Evolutionary conservation across 2,888 invertebrate genomes (phyloP).

Genomic region (Dynastes tityus): DNA sequence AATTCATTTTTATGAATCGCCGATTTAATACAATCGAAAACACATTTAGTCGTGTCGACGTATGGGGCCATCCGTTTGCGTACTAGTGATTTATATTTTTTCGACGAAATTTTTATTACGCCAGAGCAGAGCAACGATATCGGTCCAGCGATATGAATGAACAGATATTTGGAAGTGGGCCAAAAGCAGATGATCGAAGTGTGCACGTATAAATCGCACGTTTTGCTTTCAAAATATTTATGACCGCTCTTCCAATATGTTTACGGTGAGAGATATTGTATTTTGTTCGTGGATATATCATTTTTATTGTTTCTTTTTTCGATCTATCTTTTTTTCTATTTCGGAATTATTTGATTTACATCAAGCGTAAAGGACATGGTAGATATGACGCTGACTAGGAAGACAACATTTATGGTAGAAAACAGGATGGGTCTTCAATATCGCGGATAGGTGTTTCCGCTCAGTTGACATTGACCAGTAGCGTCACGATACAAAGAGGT

Average conservation of each 20-base stretch:
- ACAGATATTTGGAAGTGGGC: constrained; percentile 35
- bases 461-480: too few relatives aligned
- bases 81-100: constrained; percentile 1
- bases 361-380: background rate
- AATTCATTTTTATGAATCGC: constrained; percentile 12
- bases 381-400: too few relatives aligned
- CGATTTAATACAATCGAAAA: constrained; percentile 18
- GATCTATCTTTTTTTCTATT: background rate
- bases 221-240: constrained; percentile 21
- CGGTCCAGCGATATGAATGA: constrained; percentile 25
- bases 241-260: constrained; percentile 23
- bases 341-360: constrained; percentile 4
- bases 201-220: constrained; percentile 14
- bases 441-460: too few relatives aligned
- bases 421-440: too few relatives aligned
- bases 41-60: background rate
- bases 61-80: background rate
- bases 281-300: constrained; percentile 9
- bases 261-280: constrained; percentile 10
- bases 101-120: constrained; percentile 27
- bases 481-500: too few relatives aligned
- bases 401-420: too few relatives aligned
- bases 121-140: background rate
- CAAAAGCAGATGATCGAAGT: constrained; percentile 28
- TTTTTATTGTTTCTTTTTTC: constrained; percentile 9